A percentile compares a stretch with the other conserved stretches of the same genome.
These are phyloP conservation scores for Hozukius guyotensis DNA, from an alignment of 2,797 vertebrate genomes.

Conservation along the genomic window DNA sequence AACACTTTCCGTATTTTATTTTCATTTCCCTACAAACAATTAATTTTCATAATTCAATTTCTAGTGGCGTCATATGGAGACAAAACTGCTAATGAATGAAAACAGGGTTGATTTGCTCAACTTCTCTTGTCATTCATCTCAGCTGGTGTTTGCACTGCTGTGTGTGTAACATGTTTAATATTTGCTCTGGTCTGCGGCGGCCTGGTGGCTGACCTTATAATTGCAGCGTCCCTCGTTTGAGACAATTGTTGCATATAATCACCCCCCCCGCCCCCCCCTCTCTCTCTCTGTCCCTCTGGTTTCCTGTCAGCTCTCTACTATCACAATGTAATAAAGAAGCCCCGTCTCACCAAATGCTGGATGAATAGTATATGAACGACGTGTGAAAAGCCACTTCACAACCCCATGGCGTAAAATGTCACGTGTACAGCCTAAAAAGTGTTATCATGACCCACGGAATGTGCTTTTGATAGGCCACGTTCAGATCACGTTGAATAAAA, in stretches of 20 bases:
- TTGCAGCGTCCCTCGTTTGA: not conserved
- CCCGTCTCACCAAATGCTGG: too few species aligned
- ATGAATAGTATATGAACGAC: not conserved
- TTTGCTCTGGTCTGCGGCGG: not conserved
- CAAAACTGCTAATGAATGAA: not conserved
- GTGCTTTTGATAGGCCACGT: too few species aligned
- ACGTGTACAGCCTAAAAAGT: not conserved
- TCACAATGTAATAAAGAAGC: not conserved
- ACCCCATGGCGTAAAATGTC: not conserved
- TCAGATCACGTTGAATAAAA: not conserved
- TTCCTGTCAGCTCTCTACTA: not conserved
- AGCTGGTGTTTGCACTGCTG: not conserved
- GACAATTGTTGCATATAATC: not conserved
- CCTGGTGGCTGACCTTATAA: not conserved
- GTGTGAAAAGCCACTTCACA: not conserved
- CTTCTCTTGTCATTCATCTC: not conserved
- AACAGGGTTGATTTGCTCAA: not conserved
- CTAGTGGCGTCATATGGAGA: not conserved
- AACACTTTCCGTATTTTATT: not conserved
- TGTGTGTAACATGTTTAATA: not conserved
- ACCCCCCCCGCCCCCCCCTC: too few species aligned
- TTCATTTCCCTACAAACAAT: not conserved
- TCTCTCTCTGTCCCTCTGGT: not conserved
- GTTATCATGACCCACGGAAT: too few species aligned
- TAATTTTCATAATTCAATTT: not conserved